phyloP scores from a whole-genome alignment of 2,797 vertebrate species.

The Leucoraja ocellata region DNA sequence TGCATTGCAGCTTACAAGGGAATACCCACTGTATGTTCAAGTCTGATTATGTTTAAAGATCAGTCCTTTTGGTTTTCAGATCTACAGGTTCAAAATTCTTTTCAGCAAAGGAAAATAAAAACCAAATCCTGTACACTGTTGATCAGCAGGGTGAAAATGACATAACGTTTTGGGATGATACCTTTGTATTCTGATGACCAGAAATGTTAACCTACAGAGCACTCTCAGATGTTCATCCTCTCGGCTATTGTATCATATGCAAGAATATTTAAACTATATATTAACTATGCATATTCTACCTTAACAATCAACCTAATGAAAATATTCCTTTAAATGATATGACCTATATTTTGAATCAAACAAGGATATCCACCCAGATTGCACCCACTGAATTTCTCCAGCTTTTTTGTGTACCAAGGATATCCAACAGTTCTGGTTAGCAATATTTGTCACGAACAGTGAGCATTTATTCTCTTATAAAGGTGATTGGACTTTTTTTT shows the following conservation, averaged over 20 bases:
- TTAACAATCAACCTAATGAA: background rate
- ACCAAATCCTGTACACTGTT: too few relatives aligned
- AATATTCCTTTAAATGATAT: background rate
- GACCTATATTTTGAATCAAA: background rate
- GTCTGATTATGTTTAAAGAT: background rate
- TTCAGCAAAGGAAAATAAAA: too few relatives aligned
- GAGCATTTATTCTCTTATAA: background rate
- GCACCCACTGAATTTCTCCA: too few relatives aligned
- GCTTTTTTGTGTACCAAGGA: background rate
- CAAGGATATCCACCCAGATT: background rate
- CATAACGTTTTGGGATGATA: too few relatives aligned
- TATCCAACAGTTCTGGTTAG: background rate
- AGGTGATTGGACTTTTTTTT: background rate
- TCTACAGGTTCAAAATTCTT: background rate
- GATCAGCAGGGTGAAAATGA: too few relatives aligned
- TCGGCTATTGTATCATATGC: background rate
- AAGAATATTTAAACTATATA: background rate
- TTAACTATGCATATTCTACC: background rate
- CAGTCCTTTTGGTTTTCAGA: background rate
- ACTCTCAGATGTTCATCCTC: too few relatives aligned
- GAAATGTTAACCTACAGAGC: too few relatives aligned
- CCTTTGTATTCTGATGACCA: too few relatives aligned
- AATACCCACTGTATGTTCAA: background rate
- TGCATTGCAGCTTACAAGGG: too few relatives aligned
- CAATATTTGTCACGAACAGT: background rate